Percentiles rank a stretch among this genome's conserved stretches.
phyloP scores from a whole-genome alignment of 2,888 invertebrate species.

The Stegophylla sp. region DNA sequence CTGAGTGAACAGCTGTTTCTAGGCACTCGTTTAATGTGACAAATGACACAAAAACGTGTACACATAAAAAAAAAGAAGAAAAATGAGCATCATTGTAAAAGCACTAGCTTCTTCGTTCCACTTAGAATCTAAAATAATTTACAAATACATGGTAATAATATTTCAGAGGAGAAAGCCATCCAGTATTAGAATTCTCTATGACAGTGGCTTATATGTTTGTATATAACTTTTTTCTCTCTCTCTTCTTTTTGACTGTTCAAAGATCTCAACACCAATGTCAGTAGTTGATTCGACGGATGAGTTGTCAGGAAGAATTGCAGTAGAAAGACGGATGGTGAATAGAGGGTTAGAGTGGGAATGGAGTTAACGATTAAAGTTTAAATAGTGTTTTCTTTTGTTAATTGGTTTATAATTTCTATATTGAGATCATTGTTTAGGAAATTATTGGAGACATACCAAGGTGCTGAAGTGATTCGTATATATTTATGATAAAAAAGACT shows the following conservation, averaged over 20 bases:
- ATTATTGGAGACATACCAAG: neutral
- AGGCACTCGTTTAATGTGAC: no score
- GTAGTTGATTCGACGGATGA: neutral
- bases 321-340: neutral
- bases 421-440: neutral
- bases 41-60: no score
- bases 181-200: no score
- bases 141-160: no score
- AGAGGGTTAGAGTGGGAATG: neutral
- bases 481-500: no score
- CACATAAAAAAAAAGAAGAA: no score
- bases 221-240: neutral
- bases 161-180: no score
- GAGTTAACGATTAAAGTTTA: neutral
- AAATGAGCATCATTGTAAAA: no score
- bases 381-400: neutral
- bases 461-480: neutral
- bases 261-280: neutral
- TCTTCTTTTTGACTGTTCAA: neutral
- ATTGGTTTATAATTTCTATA: neutral
- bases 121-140: no score
- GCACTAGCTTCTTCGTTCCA: no score
- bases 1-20: no score
- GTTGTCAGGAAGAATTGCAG: neutral
- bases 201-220: no score